A percentile compares a stretch with the other conserved stretches of the same genome.
phyloP scores from a whole-genome alignment of 1,140 invertebrate genomes.

The Sitodiplosis mosellana region DNA sequence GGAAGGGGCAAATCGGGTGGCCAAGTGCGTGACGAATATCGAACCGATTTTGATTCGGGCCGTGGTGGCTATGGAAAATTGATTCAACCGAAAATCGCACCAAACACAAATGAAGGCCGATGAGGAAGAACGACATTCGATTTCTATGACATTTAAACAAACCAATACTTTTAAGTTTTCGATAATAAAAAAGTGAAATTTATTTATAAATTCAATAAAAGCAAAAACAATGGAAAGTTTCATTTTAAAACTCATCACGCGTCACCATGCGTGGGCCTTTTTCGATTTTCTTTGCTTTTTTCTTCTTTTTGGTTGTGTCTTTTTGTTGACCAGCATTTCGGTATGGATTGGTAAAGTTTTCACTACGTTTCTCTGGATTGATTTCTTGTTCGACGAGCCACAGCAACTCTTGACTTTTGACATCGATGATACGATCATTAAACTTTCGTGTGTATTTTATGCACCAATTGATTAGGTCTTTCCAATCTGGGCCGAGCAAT shows the following conservation, averaged over 20 bases:
- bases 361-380: conserved; percentile 1
- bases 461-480: conserved; percentile 3
- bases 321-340: neutral
- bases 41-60: conserved; percentile 91
- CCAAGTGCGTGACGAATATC: conserved; percentile 96
- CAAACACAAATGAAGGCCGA: conserved; percentile 26
- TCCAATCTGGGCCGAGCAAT: conserved; percentile 1
- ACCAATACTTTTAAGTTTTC: neutral
- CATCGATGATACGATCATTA: conserved; percentile 3
- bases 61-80: conserved; percentile 94
- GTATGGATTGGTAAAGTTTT: conserved; percentile 5
- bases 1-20: conserved; percentile 96
- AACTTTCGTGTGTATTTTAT: conserved; percentile 1
- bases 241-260: neutral
- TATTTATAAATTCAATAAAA: neutral
- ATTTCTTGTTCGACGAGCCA: conserved; percentile 4
- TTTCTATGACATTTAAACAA: too few species aligned
- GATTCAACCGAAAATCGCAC: conserved; percentile 60
- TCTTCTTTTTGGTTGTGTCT: conserved; percentile 1
- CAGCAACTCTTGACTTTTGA: conserved; percentile 2
- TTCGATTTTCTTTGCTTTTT: conserved; percentile 2
- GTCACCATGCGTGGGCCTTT: conserved; percentile 2
- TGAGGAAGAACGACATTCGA: neutral
- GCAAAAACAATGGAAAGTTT: neutral
- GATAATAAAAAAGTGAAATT: neutral